phyloP scores from a whole-genome alignment of 2,888 invertebrate species.

The Pharmacophagus antenor region DNA sequence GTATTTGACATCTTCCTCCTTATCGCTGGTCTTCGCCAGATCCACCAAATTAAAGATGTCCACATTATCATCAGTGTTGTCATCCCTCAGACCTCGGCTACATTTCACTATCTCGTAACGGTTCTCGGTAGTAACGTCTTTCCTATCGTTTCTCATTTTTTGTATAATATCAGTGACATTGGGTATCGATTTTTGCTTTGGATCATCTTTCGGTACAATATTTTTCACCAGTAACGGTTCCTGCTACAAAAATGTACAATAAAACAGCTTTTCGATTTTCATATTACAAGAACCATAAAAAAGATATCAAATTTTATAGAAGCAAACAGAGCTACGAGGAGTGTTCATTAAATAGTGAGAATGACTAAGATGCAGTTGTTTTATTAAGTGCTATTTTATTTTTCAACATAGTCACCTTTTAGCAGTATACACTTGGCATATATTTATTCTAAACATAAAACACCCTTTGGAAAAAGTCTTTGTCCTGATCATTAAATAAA shows the following conservation, averaged over 20 bases:
- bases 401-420: too few species aligned
- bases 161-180: slow-evolving; percentile 61
- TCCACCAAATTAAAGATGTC: slow-evolving; percentile 61
- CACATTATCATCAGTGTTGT: slow-evolving; percentile 39
- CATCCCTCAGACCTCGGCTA: slow-evolving; percentile 59
- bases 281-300: too few species aligned
- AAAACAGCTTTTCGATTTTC: too few species aligned
- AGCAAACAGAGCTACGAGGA: too few species aligned
- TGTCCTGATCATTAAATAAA: too few species aligned
- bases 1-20: slow-evolving; percentile 52
- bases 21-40: slow-evolving; percentile 49
- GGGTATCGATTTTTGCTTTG: slow-evolving; percentile 52
- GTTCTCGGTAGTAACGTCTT: slow-evolving; percentile 53
- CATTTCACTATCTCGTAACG: slow-evolving; percentile 71
- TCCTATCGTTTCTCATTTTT: slow-evolving; percentile 64
- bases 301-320: too few species aligned
- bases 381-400: too few species aligned
- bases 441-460: too few species aligned
- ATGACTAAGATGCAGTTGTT: too few species aligned
- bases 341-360: too few species aligned
- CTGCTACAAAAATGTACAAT: slow-evolving; percentile 39
- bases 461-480: too few species aligned
- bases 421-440: too few species aligned
- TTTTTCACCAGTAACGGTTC: slow-evolving; percentile 57
- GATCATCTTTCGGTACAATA: slow-evolving; percentile 53